phyloP scores from a whole-genome alignment of 2,113 vertebrate species.

The Scytalopus superciliaris region DNA sequence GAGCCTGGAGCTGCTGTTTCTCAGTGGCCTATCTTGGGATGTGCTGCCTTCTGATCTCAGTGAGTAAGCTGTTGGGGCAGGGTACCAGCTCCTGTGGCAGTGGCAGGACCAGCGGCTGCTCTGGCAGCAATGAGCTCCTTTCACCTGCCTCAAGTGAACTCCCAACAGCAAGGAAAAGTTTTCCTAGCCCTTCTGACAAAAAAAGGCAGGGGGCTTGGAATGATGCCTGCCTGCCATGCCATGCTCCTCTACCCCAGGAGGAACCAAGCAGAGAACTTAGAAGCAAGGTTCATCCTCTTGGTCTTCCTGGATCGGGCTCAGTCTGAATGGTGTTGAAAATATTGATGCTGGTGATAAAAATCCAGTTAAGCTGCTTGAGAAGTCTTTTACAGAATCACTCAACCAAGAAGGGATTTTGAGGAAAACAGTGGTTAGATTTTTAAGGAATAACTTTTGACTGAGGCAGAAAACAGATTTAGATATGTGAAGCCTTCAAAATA shows the following conservation, averaged over 20 bases:
- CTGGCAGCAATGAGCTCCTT: neutral
- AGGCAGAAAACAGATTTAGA: slow-evolving; percentile 25
- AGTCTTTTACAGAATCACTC: neutral
- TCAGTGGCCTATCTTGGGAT: neutral
- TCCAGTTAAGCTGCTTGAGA: neutral
- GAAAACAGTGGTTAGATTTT: neutral
- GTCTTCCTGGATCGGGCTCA: neutral
- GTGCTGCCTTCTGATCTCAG: neutral
- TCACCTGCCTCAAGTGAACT: neutral
- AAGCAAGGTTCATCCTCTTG: neutral
- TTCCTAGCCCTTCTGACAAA: neutral
- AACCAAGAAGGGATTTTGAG: neutral
- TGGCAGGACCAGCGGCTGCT: neutral
- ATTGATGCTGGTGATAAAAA: neutral
- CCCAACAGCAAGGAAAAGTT: neutral
- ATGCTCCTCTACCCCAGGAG: neutral
- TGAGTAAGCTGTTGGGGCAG: neutral
- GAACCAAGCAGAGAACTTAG: neutral
- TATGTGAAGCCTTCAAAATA: neutral
- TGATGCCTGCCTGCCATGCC: accelerated
- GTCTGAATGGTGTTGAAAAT: neutral
- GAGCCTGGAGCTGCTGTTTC: neutral
- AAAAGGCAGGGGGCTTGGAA: neutral
- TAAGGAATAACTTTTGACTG: neutral
- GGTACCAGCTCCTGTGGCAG: neutral